Evolutionary conservation across 2,888 invertebrate genomes (phyloP).

Genomic region (Caenorhabditis panamensis): DNA sequence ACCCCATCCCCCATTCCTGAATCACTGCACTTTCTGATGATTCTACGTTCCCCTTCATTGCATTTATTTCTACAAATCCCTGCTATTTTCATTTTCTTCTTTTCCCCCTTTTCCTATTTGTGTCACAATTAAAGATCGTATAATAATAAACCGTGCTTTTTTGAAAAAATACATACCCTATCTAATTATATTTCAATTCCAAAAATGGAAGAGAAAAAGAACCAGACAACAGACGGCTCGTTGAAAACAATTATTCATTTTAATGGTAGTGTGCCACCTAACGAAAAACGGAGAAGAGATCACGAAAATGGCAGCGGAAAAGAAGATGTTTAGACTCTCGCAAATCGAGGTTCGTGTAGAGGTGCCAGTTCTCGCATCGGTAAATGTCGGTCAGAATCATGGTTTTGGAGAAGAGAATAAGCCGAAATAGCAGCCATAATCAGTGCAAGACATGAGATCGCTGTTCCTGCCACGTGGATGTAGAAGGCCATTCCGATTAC

Average conservation of each 20-base stretch:
- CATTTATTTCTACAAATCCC: neutral
- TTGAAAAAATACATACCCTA: too few relatives aligned
- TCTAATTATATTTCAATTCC: too few relatives aligned
- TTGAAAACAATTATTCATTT: slow-evolving; percentile 6
- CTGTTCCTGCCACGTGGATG: slow-evolving; percentile 75
- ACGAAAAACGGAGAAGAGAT: slow-evolving; percentile 34
- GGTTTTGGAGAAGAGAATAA: slow-evolving; percentile 75
- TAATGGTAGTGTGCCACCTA: slow-evolving; percentile 37
- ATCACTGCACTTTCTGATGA: slow-evolving; percentile 18
- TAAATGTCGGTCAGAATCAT: slow-evolving; percentile 61
- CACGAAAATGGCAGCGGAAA: slow-evolving; percentile 31
- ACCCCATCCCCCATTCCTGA: slow-evolving; percentile 10
- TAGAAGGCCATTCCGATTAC: slow-evolving; percentile 80
- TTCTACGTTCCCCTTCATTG: slow-evolving; percentile 11
- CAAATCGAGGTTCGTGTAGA: slow-evolving; percentile 58
- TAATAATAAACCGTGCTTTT: slow-evolving; percentile 12
- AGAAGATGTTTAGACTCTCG: slow-evolving; percentile 41
- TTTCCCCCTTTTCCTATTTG: neutral
- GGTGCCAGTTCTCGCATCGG: slow-evolving; percentile 72
- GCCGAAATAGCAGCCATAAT: slow-evolving; percentile 76
- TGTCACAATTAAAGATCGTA: slow-evolving; percentile 25
- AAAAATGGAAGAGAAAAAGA: too few relatives aligned
- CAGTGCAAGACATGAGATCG: slow-evolving; percentile 76
- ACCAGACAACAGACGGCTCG: too few relatives aligned
- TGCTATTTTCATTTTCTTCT: neutral